Base-by-base conservation (phyloP, 2,113 vertebrate genomes). In the Dasyurus viverrinus region DNA sequence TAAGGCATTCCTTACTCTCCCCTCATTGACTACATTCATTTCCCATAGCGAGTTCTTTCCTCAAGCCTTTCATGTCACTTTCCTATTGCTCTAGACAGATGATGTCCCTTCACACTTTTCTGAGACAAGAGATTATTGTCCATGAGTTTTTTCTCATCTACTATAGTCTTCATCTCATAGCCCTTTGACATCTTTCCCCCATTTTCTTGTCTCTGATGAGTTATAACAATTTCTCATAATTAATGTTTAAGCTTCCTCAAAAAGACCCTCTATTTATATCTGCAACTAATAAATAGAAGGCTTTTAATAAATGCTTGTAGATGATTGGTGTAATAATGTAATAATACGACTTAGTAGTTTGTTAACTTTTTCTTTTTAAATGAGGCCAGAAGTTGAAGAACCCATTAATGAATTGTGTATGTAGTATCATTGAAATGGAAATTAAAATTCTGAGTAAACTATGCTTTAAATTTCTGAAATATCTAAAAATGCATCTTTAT, bases 401-500 rank as follows among this genome's bases (percentile, higher is more conserved):
- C 57, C 14, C 60, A 36, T 68, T 68, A 84, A 52, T 90, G 93
- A 95, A 94, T 54, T 94, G 93, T 92, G 94, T 93, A 93, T 42
- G 57, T 50, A 55, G 47, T 52, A 96, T 60, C 53, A 95, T 57
- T 76, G 90, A 93, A 36, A 3, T 92, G 14, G 46, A 91, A 48
- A 90, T 23, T 95, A 95, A 97, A 93, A 90, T 93, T 57, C 54
- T n/a, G 93, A 95, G 10, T 94, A 92, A 94, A 95, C 90, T 84
- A 93, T 54, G n/a, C 89, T 95, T n/a, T 23, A 36, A 16, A 89
- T 26, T 93, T 94, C 94, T 42, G 94, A 60, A 97, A 89, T n/a
- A 84, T 95, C 94, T 84, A 36, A 84, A 76, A 84, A 84, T 84
- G n/a, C 68, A 84, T 84, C 68, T 93, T 53, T 36, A 19, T 42